Evolutionary conservation across 2,113 vertebrate genomes (phyloP), one percentile per base, ranked within the genome.

Genomic region (Deroptyus accipitrinus): DNA sequence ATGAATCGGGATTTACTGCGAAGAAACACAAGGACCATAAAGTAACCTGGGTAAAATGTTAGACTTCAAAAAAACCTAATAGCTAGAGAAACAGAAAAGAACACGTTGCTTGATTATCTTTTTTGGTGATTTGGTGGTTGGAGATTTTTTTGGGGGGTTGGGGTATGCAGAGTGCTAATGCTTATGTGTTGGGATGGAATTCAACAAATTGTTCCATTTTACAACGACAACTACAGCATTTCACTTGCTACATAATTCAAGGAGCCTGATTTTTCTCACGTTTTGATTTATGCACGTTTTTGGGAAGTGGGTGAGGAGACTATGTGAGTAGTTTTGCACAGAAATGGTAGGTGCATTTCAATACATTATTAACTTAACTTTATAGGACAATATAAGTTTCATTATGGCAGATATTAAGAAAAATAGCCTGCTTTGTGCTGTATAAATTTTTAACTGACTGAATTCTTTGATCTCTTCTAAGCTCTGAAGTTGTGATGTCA

Each of bases 91-190:
- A 61, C 9, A 92, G 13, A 87, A 75, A 3, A 61, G 20, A 85
- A 55, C 7, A 64, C 4, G 16, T 13, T 0, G 2, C 23, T 44
- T 61, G 3, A 7, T 2, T 0, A 35, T 59, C 9, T 1, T 30
- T 85, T 88, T 37, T 37, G 25, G n/a, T 54, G 57, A 13, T 16
- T 51, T 62, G 37, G 4, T 39, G 84, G 9, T 24, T 59, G 33
- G 33, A 15, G 6, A 4, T 13, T 46, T 46, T 61, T 88, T 19
- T 14, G 69, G 90, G 46, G 30, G 39, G 25, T 5, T 76, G 13
- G 2, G 3, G 7, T 33, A 59, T 20, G 15, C 88, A 9, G 51
- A 70, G 7, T 41, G 20, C 14, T 42, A 51, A 33, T 42, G 31
- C 25, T 70, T 61, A n/a, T 15, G 15, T 17, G 42, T 19, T 63